Percentiles rank a stretch among this genome's conserved stretches.
Conservation (phyloP, 1,140 invertebrate species). For the Drosophila novamexicana region DNA sequence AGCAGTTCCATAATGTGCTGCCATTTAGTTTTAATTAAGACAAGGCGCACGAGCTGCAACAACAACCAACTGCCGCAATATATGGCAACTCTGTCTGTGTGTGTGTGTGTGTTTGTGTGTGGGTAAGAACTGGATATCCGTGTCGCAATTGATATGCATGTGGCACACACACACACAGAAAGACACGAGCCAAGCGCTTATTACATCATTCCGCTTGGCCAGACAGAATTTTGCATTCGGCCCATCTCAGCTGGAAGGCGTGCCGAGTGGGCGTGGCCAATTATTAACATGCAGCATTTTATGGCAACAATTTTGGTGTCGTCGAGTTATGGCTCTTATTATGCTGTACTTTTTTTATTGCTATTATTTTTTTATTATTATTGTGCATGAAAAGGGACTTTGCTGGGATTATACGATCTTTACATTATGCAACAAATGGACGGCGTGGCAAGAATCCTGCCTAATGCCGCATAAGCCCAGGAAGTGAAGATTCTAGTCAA, state of each 20-base stretch:
- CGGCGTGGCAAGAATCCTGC: conserved; percentile 8
- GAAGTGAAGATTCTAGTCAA: background rate
- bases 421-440: conserved; percentile 4
- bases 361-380: conserved; percentile 9
- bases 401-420: background rate
- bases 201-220: conserved; percentile 60
- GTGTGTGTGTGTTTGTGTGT: conserved; percentile 3
- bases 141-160: background rate
- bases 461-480: background rate
- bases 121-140: conserved; percentile 22
- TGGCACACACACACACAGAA: background rate
- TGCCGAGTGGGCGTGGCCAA: conserved; percentile 13
- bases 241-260: background rate
- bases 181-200: conserved; percentile 24
- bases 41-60: conserved; percentile 8
- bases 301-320: conserved; percentile 5
- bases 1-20: conserved; percentile 36
- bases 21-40: conserved; percentile 44
- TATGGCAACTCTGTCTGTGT: background rate
- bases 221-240: conserved; percentile 39
- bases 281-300: conserved; percentile 2
- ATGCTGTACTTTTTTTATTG: conserved; percentile 18
- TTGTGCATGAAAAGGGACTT: conserved; percentile 8
- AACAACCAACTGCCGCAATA: background rate
- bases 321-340: conserved; percentile 23